Evolutionary conservation across 2,113 vertebrate species (phyloP).

Genomic region (Pantherophis guttatus): DNA sequence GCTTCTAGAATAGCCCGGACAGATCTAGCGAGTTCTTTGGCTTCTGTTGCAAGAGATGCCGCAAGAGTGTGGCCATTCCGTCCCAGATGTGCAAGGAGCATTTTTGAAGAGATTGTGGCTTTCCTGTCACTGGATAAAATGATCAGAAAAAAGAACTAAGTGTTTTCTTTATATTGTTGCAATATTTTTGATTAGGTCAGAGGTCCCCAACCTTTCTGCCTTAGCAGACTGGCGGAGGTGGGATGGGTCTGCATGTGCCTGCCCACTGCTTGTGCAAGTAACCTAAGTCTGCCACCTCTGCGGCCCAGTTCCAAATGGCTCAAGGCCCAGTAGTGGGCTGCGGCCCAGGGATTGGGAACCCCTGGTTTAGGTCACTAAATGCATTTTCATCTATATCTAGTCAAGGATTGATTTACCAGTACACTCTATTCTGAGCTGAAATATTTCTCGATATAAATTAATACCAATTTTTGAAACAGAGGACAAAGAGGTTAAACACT

Average conservation of each 20-base stretch:
- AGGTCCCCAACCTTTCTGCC: not conserved
- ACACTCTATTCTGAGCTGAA: not conserved
- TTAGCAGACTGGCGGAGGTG: not conserved
- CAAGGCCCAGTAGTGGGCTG: not conserved
- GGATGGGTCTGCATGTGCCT: no score
- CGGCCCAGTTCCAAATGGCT: not conserved
- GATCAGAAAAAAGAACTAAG: not conserved
- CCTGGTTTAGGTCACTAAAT: not conserved
- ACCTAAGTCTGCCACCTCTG: not conserved
- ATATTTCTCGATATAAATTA: not conserved
- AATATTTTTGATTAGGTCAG: not conserved
- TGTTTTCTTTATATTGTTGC: not conserved
- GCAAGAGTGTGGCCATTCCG: constrained; percentile 67
- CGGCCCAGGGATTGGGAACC: no score
- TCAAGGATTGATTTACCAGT: not conserved
- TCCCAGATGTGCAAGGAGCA: constrained; percentile 58
- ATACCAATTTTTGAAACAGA: not conserved
- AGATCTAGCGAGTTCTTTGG: constrained; percentile 81
- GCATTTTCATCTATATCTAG: not conserved
- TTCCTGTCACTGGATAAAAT: constrained; percentile 66
- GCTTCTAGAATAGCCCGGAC: constrained; percentile 81
- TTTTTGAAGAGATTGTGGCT: constrained; percentile 58
- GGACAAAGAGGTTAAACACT: not conserved
- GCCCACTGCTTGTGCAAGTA: no score
- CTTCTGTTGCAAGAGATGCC: constrained; percentile 77